phyloP scores from a whole-genome alignment of 1,140 invertebrate species.

The Phymorhynchus buccinoides region DNA sequence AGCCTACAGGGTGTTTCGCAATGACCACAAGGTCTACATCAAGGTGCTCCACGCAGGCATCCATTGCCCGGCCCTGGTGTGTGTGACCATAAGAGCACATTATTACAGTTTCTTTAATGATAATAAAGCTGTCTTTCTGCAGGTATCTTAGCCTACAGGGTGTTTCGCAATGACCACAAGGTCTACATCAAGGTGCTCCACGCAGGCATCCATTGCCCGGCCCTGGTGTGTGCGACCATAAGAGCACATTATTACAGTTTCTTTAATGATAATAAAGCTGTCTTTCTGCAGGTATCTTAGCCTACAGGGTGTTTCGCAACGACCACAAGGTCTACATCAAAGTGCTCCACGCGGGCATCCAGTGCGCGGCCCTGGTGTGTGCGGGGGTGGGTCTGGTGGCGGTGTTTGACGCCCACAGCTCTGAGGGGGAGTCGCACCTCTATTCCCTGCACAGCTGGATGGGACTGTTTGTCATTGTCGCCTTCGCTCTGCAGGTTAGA shows the following conservation, averaged over 20 bases:
- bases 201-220: slow-evolving; percentile 80
- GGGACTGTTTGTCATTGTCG: slow-evolving; percentile 82
- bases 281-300: slow-evolving; percentile 82
- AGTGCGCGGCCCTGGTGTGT: slow-evolving; percentile 81
- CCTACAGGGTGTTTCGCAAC: slow-evolving; percentile 86
- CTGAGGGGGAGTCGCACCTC: slow-evolving; percentile 83
- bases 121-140: slow-evolving; percentile 45
- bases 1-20: slow-evolving; percentile 86
- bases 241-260: too few species aligned
- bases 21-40: slow-evolving; percentile 82
- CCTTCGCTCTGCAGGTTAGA: slow-evolving; percentile 84
- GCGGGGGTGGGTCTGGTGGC: slow-evolving; percentile 83
- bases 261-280: too few species aligned
- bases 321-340: slow-evolving; percentile 85
- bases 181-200: slow-evolving; percentile 85
- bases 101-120: too few species aligned
- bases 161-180: slow-evolving; percentile 84
- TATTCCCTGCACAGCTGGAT: slow-evolving; percentile 91
- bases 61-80: slow-evolving; percentile 81
- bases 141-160: slow-evolving; percentile 89
- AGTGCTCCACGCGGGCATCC: slow-evolving; percentile 82
- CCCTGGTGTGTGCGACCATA: too few species aligned
- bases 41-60: slow-evolving; percentile 85
- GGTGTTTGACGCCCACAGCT: slow-evolving; percentile 89
- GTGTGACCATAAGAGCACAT: not conserved